Conservation (phyloP, 2,888 invertebrate genomes). For the Uloborus plumipes region DNA sequence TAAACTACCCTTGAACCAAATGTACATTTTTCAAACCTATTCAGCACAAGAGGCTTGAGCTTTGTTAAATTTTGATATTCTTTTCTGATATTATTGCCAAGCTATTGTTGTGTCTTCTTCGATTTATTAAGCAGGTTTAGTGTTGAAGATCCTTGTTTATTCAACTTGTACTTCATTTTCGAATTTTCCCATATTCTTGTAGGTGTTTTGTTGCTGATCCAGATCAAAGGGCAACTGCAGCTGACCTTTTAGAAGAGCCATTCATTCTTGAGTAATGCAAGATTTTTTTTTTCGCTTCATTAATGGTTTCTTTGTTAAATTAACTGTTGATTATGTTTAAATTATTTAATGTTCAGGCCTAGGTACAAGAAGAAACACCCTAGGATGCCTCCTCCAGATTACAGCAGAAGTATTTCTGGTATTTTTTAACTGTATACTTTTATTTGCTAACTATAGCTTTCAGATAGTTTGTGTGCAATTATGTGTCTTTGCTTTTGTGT, state of each 20-base stretch:
- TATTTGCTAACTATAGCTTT: not conserved
- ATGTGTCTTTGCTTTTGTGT: conserved; percentile 22
- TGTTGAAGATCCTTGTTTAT: not conserved
- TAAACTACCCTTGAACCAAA: too few relatives aligned
- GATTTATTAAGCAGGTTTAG: not conserved
- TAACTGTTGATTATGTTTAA: conserved; percentile 84
- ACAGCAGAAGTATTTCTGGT: conserved; percentile 60
- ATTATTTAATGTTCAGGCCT: conserved; percentile 33
- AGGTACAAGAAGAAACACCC: conserved; percentile 79
- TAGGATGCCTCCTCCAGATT: conserved; percentile 43
- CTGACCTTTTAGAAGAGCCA: conserved; percentile 86
- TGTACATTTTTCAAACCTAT: too few relatives aligned
- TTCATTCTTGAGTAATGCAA: conserved; percentile 84
- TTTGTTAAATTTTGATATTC: not conserved
- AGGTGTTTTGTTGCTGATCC: conserved; percentile 94
- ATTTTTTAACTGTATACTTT: conserved; percentile 2
- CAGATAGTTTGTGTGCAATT: not conserved
- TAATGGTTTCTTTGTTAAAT: not conserved
- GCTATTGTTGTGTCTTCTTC: too few relatives aligned
- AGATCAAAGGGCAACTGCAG: conserved; percentile 84
- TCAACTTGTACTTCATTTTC: not conserved
- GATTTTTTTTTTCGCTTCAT: not conserved
- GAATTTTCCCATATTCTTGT: conserved; percentile 25
- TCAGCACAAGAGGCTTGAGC: too few relatives aligned
- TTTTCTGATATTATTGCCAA: not conserved